Percentiles rank a stretch among this genome's conserved stretches.
Conservation (phyloP, 2,888 invertebrate genomes). For the Platycnemis pennipes region DNA sequence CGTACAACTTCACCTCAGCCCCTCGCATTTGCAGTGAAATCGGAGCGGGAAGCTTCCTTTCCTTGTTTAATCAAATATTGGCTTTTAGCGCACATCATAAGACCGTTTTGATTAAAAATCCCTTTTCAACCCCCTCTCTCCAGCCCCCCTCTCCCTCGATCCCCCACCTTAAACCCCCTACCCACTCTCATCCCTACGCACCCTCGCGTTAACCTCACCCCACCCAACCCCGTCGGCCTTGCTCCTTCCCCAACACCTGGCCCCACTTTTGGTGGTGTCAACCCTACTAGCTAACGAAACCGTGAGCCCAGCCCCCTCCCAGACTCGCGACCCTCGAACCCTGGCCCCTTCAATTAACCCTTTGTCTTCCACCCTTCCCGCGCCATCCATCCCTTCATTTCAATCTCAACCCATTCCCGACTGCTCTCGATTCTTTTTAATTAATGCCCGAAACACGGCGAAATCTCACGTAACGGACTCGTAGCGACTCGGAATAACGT, state of each 20-base stretch:
- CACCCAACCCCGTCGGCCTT: background rate
- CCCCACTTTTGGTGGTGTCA: background rate
- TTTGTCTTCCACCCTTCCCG: background rate
- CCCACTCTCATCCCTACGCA: background rate
- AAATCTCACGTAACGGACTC: background rate
- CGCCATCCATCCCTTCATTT: background rate
- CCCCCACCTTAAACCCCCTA: background rate
- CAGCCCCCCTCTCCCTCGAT: background rate
- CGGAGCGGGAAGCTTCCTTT: background rate
- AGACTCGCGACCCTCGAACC: background rate
- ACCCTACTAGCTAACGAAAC: background rate
- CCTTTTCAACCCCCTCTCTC: background rate
- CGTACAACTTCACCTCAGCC: background rate
- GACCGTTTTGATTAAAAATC: constrained; percentile 30
- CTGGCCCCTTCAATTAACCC: constrained; percentile 19
- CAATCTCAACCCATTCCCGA: background rate
- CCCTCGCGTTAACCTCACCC: background rate
- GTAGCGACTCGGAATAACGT: background rate
- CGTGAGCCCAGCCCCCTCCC: background rate
- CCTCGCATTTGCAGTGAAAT: background rate
- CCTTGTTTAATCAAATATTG: constrained; percentile 31
- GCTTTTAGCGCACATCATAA: constrained; percentile 36
- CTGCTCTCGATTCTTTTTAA: no score
- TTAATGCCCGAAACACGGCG: background rate
- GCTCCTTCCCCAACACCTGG: no score